phyloP scores from a whole-genome alignment of 2,888 invertebrate species.

The Pinctada fucata region DNA sequence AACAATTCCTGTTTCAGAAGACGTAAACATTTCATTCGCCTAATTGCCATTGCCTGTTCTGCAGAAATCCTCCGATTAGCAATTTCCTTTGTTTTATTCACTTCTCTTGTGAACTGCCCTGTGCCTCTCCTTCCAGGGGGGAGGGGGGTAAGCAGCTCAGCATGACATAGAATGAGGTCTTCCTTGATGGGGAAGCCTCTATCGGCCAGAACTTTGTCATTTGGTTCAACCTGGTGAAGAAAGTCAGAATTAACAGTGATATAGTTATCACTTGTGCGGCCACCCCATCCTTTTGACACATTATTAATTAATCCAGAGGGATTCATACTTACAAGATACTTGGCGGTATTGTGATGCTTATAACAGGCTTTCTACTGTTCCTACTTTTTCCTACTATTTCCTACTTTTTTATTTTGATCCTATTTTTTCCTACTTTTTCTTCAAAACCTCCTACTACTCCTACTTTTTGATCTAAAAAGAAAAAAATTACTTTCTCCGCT shows the following conservation, averaged over 20 bases:
- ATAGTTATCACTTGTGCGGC: conserved; percentile 32
- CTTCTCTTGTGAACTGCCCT: conserved; percentile 4
- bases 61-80: background rate
- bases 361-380: no score
- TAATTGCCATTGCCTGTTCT: conserved; percentile 1
- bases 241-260: conserved; percentile 33
- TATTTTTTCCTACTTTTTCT: no score
- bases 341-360: conserved; percentile 19
- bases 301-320: conserved; percentile 18
- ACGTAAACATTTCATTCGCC: background rate
- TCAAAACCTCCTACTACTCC: no score
- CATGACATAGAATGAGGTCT: conserved; percentile 10
- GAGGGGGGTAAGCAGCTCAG: conserved; percentile 28
- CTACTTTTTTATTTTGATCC: no score
- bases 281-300: conserved; percentile 35
- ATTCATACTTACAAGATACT: conserved; percentile 26
- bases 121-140: conserved; percentile 21
- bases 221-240: conserved; percentile 25
- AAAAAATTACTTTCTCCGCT: no score
- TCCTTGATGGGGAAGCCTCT: conserved; percentile 31
- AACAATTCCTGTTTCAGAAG: background rate
- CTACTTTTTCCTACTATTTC: no score
- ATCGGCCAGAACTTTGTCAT: conserved; percentile 41
- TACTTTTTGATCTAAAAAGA: no score
- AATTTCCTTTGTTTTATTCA: background rate